phyloP scores from a whole-genome alignment of 2,888 invertebrate genomes.

The Zootermopsis nevadensis region DNA sequence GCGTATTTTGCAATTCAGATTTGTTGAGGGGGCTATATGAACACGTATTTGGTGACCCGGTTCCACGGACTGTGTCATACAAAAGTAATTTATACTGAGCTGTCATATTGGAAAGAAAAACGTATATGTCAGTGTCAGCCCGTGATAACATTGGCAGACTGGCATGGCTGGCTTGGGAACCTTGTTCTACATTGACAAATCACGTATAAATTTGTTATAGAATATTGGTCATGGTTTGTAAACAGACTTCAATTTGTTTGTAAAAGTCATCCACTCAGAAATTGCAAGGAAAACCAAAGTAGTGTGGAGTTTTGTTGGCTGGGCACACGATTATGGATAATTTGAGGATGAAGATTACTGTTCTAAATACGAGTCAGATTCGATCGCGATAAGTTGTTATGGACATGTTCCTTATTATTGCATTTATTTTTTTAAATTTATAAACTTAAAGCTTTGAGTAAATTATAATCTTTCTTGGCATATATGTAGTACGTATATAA shows the following conservation, averaged over 20 bases:
- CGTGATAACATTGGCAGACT: not conserved
- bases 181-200: not conserved
- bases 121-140: slow-evolving; percentile 30
- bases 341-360: no score
- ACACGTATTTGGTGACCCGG: not conserved
- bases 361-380: no score
- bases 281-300: not conserved
- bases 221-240: not conserved
- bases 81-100: slow-evolving; percentile 37
- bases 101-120: slow-evolving; percentile 36
- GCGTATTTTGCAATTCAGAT: not conserved
- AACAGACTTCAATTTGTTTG: slow-evolving; percentile 9
- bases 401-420: no score
- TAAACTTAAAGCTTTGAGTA: no score
- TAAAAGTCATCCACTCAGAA: no score
- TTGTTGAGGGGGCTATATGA: no score
- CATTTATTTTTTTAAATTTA: no score
- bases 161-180: not conserved
- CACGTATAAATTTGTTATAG: not conserved
- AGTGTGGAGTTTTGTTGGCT: not conserved
- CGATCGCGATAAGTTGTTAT: no score
- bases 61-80: not conserved
- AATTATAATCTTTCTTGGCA: no score
- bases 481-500: no score
- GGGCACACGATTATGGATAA: no score